Conservation (phyloP, 2,797 vertebrate genomes). For the Sarcophilus harrisii region DNA sequence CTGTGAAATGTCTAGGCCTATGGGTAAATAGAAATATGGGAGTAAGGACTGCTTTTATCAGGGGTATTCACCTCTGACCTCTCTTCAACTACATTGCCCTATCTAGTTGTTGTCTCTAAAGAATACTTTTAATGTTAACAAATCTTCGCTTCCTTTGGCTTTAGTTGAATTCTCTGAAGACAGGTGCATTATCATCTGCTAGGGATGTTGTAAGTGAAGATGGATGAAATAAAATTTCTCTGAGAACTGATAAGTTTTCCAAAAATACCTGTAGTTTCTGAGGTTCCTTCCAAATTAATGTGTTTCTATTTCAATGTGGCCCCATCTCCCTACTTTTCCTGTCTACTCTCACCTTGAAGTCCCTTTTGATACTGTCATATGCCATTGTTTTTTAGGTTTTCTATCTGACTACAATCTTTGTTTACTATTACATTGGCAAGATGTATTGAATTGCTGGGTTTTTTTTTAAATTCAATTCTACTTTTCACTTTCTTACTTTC, state of each 20-base stretch:
- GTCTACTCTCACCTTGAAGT: background rate
- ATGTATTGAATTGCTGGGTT: background rate
- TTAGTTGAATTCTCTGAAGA: background rate
- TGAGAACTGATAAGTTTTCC: background rate
- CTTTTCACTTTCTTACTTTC: conserved; percentile 41
- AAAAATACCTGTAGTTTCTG: background rate
- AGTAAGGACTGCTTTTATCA: conserved; percentile 41
- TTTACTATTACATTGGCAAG: conserved; percentile 44
- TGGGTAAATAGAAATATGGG: background rate
- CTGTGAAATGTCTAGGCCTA: background rate
- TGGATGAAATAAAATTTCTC: background rate
- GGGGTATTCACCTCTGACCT: conserved; percentile 31
- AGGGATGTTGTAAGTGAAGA: background rate
- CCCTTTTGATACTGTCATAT: conserved; percentile 13
- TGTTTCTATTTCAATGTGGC: background rate
- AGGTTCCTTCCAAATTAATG: conserved; percentile 19
- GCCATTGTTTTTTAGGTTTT: conserved; percentile 49
- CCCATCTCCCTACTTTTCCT: background rate
- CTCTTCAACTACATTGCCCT: conserved; percentile 10
- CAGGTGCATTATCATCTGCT: background rate
- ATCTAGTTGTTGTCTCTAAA: conserved; percentile 26
- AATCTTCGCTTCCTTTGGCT: background rate
- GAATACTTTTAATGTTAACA: background rate
- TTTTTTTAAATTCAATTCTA: background rate
- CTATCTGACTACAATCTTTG: conserved; percentile 25